phyloP scores from a whole-genome alignment of 2,797 vertebrate species.

The Nyctibius grandis region DNA sequence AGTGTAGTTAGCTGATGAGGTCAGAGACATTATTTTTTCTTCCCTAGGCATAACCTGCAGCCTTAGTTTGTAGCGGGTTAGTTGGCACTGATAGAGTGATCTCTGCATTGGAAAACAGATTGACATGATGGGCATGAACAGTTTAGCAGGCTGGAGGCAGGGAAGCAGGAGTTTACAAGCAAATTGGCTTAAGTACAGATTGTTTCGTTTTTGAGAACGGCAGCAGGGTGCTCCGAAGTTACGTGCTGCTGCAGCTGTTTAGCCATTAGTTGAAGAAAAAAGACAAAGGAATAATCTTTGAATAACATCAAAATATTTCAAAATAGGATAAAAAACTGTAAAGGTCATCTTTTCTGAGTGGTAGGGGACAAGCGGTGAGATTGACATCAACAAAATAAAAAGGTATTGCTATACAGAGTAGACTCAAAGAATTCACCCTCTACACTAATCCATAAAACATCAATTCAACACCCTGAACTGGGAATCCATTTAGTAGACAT shows the following conservation, averaged over 20 bases:
- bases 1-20: not conserved
- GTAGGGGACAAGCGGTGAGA: not conserved
- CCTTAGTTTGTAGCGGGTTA: not conserved
- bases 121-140: slow-evolving; percentile 37
- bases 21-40: not conserved
- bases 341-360: not conserved
- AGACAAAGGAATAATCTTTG: not conserved
- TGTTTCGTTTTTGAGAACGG: not conserved
- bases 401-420: not conserved
- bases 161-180: slow-evolving; percentile 18
- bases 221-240: not conserved
- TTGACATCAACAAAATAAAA: not conserved
- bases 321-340: not conserved
- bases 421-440: not conserved
- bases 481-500: not conserved
- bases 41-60: not conserved
- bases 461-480: not conserved
- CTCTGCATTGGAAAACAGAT: not conserved
- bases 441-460: not conserved
- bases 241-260: slow-evolving; percentile 3
- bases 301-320: not conserved
- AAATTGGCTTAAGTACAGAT: slow-evolving; percentile 55
- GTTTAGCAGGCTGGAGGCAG: slow-evolving; percentile 37
- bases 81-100: slow-evolving; percentile 1
- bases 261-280: not conserved